Conservation (phyloP, 2,797 vertebrate species). For the Smutsia temminckii region DNA sequence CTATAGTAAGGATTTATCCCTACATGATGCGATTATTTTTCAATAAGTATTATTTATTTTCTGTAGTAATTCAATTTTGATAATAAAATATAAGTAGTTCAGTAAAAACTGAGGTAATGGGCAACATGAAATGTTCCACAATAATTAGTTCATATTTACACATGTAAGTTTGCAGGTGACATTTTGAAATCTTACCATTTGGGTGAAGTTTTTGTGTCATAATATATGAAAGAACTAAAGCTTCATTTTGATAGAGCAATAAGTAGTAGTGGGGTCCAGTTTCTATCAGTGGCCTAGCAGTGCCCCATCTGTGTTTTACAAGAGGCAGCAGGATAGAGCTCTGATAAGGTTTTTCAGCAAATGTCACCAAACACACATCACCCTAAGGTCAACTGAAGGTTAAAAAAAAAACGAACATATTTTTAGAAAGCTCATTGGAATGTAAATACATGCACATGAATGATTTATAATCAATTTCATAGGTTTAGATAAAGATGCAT, state of each 20-base stretch:
- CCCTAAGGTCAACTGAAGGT: slow-evolving; percentile 74
- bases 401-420: slow-evolving; percentile 63
- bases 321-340: slow-evolving; percentile 73
- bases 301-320: slow-evolving; percentile 75
- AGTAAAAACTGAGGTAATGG: not conserved
- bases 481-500: not conserved
- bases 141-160: slow-evolving; percentile 25
- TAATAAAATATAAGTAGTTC: not conserved
- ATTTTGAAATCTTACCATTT: slow-evolving; percentile 7
- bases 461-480: not conserved
- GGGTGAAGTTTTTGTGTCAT: not conserved
- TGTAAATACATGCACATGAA: slow-evolving; percentile 8
- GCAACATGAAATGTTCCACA: not conserved
- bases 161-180: not conserved
- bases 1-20: not conserved
- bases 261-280: slow-evolving; percentile 67
- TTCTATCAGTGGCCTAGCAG: slow-evolving; percentile 71
- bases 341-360: slow-evolving; percentile 79
- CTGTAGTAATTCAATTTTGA: not conserved
- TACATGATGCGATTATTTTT: not conserved
- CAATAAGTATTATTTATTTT: slow-evolving; percentile 12
- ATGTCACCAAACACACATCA: slow-evolving; percentile 75
- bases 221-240: not conserved
- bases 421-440: slow-evolving; percentile 55
- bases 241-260: slow-evolving; percentile 72